phyloP scores from a whole-genome alignment of 2,113 vertebrate genomes.

The Pongo pygmaeus region DNA sequence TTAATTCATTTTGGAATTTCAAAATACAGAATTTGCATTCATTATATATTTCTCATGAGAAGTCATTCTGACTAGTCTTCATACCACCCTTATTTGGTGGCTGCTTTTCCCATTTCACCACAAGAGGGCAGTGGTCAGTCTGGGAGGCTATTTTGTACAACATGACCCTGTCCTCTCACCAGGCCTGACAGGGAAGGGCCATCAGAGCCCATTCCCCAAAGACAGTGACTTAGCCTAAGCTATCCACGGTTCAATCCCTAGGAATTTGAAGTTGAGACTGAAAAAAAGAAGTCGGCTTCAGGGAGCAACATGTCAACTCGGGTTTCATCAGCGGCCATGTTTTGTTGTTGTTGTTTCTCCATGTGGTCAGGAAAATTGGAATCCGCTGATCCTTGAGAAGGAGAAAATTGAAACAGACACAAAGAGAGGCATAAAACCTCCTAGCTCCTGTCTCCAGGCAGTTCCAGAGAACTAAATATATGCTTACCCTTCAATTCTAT shows the following conservation, averaged over 20 bases:
- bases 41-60: not conserved
- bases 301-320: not conserved
- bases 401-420: not conserved
- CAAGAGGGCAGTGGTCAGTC: not conserved
- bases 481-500: not conserved
- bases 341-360: not conserved
- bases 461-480: not conserved
- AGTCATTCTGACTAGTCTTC: not conserved
- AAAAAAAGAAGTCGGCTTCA: not conserved
- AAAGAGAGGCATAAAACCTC: not conserved
- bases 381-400: not conserved
- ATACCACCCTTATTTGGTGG: not conserved
- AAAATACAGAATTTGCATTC: not conserved
- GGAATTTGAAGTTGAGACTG: not conserved
- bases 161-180: not conserved
- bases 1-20: not conserved
- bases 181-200: rapidly evolving
- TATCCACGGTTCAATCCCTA: not conserved
- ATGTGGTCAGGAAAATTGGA: not conserved
- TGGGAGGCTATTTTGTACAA: not conserved
- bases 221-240: too few relatives aligned
- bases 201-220: not conserved
- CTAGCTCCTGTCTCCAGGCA: not conserved
- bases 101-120: not conserved
- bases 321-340: not conserved